Percentiles rank a stretch among this genome's conserved stretches.
Conservation (phyloP, 2,888 invertebrate genomes). For the Drosophila incognita region DNA sequence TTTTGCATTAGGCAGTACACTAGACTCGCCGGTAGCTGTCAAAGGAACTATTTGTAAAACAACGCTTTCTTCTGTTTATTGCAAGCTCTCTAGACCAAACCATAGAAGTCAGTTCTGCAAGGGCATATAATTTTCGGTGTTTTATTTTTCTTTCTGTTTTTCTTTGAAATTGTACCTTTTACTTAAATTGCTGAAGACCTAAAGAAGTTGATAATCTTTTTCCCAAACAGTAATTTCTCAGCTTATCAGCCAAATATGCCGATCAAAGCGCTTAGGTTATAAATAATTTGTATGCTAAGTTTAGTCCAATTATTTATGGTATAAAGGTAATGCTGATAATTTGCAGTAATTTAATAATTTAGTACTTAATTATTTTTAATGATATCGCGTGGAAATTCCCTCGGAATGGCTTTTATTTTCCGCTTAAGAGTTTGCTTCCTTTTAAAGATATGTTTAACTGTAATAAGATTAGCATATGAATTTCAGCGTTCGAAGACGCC, state of each 20-base stretch:
- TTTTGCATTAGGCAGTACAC: background rate
- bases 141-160: background rate
- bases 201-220: background rate
- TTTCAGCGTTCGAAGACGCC: background rate
- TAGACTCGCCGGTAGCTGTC: background rate
- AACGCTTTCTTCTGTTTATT: background rate
- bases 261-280: background rate
- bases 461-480: background rate
- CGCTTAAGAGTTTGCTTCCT: background rate
- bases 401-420: background rate
- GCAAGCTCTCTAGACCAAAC: background rate
- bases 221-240: background rate
- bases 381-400: background rate
- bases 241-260: background rate
- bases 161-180: background rate
- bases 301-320: background rate
- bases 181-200: background rate
- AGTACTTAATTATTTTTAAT: background rate
- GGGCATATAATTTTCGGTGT: background rate
- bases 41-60: background rate
- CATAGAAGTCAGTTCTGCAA: background rate
- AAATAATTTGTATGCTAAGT: background rate
- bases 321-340: background rate
- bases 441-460: background rate
- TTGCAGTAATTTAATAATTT: background rate